These are phyloP conservation scores for Epinephelus awoara DNA, from an alignment of 2,797 vertebrate genomes.

Conservation along the genomic window DNA sequence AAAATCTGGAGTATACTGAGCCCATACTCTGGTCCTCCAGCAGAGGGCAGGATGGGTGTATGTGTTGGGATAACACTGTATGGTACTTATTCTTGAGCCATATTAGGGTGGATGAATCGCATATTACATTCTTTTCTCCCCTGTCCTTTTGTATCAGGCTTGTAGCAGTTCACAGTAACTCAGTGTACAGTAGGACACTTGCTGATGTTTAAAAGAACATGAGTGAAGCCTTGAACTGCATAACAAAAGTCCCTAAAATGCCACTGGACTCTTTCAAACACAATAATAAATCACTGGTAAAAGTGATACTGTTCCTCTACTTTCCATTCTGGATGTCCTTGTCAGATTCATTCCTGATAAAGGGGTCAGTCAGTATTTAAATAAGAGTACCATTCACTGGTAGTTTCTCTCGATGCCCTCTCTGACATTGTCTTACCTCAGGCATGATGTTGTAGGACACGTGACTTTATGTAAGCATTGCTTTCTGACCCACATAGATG, in stretches of 20 bases:
- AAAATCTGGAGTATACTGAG: neutral
- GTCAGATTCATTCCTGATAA: constrained; percentile 20
- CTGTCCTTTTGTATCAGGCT: constrained; percentile 9
- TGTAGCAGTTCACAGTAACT: constrained; percentile 21
- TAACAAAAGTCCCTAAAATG: constrained; percentile 18
- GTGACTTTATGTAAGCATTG: neutral
- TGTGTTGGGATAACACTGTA: constrained; percentile 6
- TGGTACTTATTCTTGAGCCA: constrained; percentile 37
- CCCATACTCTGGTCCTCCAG: constrained; percentile 31
- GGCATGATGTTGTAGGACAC: neutral
- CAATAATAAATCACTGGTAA: constrained; percentile 6
- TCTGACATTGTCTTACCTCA: constrained; percentile 6
- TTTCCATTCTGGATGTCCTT: constrained; percentile 20
- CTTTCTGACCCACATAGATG: constrained; percentile 11
- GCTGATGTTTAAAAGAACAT: constrained; percentile 20
- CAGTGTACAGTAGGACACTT: neutral
- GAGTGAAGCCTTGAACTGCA: constrained; percentile 15
- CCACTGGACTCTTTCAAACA: constrained; percentile 4
- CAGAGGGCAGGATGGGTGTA: constrained; percentile 38
- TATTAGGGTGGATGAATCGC: constrained; percentile 13
- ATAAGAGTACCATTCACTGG: constrained; percentile 20
- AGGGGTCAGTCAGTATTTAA: constrained; percentile 51
- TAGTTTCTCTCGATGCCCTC: constrained; percentile 6
- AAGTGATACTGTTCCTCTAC: constrained; percentile 4
- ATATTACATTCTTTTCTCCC: constrained; percentile 1